phyloP scores from a whole-genome alignment of 1,140 invertebrate species.

The Brachionus sp. region DNA sequence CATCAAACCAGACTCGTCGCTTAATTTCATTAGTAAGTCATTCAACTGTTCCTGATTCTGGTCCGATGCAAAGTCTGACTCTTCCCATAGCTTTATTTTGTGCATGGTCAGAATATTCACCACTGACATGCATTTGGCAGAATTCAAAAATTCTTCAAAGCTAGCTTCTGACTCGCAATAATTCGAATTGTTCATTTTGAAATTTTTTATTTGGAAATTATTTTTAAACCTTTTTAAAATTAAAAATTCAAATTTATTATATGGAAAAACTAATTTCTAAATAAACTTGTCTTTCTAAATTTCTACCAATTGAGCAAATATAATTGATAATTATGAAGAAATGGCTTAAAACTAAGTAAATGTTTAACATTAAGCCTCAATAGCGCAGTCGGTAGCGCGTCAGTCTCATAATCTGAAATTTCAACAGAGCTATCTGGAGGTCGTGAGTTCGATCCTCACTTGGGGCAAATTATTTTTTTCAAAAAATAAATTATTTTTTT shows the following conservation, averaged over 20 bases:
- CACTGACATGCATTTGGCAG: not conserved
- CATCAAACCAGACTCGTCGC: conserved; percentile 15
- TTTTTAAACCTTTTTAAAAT: conserved; percentile 74
- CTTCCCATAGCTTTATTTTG: conserved; percentile 27
- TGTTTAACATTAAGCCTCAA: not conserved
- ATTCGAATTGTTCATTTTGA: not conserved
- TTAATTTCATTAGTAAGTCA: not conserved
- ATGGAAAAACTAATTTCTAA: not conserved
- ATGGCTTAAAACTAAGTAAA: not conserved
- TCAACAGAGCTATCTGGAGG: not conserved
- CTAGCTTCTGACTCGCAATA: not conserved
- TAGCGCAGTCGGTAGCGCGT: not conserved
- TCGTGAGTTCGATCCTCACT: conserved; percentile 3
- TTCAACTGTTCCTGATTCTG: not conserved
- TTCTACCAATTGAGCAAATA: not conserved
- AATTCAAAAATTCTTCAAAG: conserved; percentile 1
- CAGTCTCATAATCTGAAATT: conserved; percentile 1
- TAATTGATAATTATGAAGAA: not conserved
- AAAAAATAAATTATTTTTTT: too few relatives aligned
- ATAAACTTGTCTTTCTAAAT: not conserved
- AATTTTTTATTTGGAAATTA: conserved; percentile 63
- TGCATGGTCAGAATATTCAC: not conserved
- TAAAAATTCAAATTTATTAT: not conserved
- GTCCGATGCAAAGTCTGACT: not conserved
- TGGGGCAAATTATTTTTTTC: not conserved